phyloP scores from a whole-genome alignment of 2,113 vertebrate species.

The Puntigrus tetrazona region DNA sequence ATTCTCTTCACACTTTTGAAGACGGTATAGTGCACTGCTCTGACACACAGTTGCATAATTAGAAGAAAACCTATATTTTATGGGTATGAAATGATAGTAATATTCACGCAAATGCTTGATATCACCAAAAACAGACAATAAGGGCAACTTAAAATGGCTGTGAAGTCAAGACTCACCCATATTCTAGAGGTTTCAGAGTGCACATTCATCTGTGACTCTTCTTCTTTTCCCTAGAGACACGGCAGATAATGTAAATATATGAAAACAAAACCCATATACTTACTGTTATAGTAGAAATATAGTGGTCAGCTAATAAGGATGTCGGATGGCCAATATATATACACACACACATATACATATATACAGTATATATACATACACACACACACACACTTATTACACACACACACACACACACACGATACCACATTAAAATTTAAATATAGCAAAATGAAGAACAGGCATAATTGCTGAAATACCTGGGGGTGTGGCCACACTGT shows the following conservation, averaged over 20 bases:
- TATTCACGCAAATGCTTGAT: neutral
- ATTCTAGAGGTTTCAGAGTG: constrained; percentile 87
- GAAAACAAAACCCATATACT: neutral
- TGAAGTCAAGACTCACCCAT: constrained; percentile 79
- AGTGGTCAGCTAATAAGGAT: too few relatives aligned
- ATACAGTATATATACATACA: too few relatives aligned
- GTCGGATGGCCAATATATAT: too few relatives aligned
- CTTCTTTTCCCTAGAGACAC: constrained; percentile 77
- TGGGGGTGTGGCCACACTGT: constrained; percentile 75
- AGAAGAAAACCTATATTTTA: neutral
- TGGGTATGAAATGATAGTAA: neutral
- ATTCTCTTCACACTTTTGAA: neutral
- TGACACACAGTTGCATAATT: neutral
- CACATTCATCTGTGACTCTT: constrained; percentile 85
- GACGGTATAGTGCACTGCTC: neutral
- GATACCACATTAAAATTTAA: too few relatives aligned
- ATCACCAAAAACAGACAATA: neutral
- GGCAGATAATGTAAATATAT: neutral
- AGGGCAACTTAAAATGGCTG: neutral
- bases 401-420: too few relatives aligned
- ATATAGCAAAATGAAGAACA: too few relatives aligned
- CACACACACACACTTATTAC: too few relatives aligned
- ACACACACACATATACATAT: too few relatives aligned
- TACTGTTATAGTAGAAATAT: too few relatives aligned
- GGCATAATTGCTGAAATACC: constrained; percentile 69